phyloP scores from a whole-genome alignment of 2,888 invertebrate genomes.

The Mantis religiosa region DNA sequence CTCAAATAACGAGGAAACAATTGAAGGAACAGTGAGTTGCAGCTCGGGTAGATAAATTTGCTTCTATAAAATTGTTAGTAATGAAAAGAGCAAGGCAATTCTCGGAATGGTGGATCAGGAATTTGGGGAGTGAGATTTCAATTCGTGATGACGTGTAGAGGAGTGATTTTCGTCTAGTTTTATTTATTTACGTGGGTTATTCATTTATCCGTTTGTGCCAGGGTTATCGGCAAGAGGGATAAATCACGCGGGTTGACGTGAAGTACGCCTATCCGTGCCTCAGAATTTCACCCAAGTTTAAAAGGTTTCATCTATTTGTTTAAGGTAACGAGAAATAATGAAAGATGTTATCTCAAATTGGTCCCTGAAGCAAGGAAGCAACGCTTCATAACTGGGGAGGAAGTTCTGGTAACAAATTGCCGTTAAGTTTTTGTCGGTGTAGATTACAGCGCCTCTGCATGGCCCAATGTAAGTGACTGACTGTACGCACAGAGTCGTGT shows the following conservation, averaged over 20 bases:
- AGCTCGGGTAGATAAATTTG: too few species aligned
- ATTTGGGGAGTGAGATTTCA: too few species aligned
- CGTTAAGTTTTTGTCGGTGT: background rate
- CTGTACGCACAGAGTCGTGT: background rate
- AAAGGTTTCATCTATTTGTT: background rate
- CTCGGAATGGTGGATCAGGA: too few species aligned
- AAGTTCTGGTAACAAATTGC: background rate
- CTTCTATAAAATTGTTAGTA: too few species aligned
- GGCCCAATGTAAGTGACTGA: background rate
- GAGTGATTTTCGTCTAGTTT: background rate
- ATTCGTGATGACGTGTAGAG: too few species aligned
- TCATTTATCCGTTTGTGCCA: background rate
- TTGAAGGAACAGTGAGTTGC: too few species aligned
- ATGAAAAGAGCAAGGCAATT: too few species aligned
- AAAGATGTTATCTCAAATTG: background rate
- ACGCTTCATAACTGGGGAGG: background rate
- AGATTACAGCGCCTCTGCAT: background rate
- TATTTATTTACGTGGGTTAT: background rate
- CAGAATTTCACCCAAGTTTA: background rate
- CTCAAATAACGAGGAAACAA: too few species aligned
- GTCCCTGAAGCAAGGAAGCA: background rate
- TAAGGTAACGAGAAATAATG: background rate
- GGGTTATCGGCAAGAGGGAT: background rate
- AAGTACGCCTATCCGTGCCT: background rate
- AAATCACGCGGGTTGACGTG: background rate